phyloP scores from a whole-genome alignment of 2,797 vertebrate species.

The Mallotus villosus region DNA sequence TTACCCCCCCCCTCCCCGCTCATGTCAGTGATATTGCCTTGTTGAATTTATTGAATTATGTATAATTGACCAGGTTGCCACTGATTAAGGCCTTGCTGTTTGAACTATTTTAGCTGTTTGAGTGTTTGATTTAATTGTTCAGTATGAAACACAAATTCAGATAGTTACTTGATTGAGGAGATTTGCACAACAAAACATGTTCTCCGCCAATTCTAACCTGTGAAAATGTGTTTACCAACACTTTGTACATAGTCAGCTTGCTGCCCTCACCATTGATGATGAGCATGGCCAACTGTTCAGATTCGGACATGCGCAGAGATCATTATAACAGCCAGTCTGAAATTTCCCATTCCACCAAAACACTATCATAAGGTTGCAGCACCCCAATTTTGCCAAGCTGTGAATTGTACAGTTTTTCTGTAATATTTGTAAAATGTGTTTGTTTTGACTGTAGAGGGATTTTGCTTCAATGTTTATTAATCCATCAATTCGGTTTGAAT shows the following conservation, averaged over 20 bases:
- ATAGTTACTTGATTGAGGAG: slow-evolving; percentile 57
- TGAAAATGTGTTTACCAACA: slow-evolving; percentile 45
- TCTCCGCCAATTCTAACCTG: slow-evolving; percentile 45
- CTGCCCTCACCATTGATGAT: slow-evolving; percentile 46
- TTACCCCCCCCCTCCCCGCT: slow-evolving; percentile 25
- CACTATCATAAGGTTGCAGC: slow-evolving; percentile 61
- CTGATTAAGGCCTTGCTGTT: slow-evolving; percentile 29
- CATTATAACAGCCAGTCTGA: slow-evolving; percentile 42
- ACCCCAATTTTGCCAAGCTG: slow-evolving; percentile 77
- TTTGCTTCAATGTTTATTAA: slow-evolving; percentile 76
- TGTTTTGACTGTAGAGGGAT: slow-evolving; percentile 58
- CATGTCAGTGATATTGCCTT: slow-evolving; percentile 61
- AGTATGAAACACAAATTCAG: slow-evolving; percentile 47
- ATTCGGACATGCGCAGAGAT: slow-evolving; percentile 47
- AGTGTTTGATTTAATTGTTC: slow-evolving; percentile 11
- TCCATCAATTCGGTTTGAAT: slow-evolving; percentile 87
- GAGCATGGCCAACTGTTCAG: slow-evolving; percentile 64
- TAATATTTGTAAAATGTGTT: slow-evolving; percentile 71
- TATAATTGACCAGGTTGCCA: slow-evolving; percentile 46
- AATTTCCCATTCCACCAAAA: slow-evolving; percentile 41
- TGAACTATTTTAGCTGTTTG: slow-evolving; percentile 10
- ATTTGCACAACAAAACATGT: slow-evolving; percentile 64
- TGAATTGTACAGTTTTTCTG: slow-evolving; percentile 81
- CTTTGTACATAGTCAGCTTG: slow-evolving; percentile 53
- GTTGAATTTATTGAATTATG: slow-evolving; percentile 45